These are phyloP conservation scores for Heteromormyrus szaboi DNA, from an alignment of 2,797 vertebrate species.

Conservation along the genomic window DNA sequence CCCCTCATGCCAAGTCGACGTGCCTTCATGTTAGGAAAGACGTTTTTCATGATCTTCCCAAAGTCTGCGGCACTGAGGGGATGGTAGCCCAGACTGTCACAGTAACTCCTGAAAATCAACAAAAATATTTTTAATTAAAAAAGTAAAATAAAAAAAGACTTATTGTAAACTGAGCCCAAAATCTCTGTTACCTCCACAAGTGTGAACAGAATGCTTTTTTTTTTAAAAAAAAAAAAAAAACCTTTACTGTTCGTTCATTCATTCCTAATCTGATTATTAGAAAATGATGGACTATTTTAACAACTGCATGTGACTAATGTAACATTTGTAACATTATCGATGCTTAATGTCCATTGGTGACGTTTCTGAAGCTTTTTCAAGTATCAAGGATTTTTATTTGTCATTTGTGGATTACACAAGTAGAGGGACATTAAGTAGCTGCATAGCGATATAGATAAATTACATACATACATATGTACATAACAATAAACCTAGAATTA, in stretches of 20 bases:
- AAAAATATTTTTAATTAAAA: not conserved
- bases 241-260: not conserved
- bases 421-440: not conserved
- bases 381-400: not conserved
- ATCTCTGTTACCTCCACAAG: not conserved
- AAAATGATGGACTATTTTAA: not conserved
- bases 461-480: not conserved
- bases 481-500: not conserved
- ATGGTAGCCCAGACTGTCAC: constrained; percentile 98
- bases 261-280: not conserved
- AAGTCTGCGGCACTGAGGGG: constrained; percentile 97
- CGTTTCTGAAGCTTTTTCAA: not conserved
- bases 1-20: constrained; percentile 97
- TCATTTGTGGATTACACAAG: not conserved
- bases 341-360: not conserved
- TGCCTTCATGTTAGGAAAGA: constrained; percentile 99
- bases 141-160: not conserved
- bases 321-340: not conserved
- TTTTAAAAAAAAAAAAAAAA: not conserved
- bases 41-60: constrained; percentile 99
- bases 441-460: not conserved
- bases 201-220: not conserved
- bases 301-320: not conserved
- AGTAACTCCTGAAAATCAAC: constrained; percentile 85
- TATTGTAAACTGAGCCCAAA: not conserved